phyloP scores from a whole-genome alignment of 2,797 vertebrate genomes.

The Rousettus madagascariensis region DNA sequence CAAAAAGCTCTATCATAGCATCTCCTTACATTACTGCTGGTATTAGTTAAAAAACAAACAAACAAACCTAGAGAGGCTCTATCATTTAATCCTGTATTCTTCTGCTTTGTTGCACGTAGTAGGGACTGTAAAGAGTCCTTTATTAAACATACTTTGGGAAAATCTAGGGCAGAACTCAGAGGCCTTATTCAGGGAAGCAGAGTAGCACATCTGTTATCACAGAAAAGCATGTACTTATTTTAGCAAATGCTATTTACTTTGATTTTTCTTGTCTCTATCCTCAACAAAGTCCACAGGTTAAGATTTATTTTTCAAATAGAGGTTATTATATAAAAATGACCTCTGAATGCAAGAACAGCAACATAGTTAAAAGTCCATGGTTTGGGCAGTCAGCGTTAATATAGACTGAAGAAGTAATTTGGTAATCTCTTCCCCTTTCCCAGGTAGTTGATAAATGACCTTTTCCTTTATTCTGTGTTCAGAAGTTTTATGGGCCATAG shows the following conservation, averaged over 20 bases:
- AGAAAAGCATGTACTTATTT: constrained; percentile 50
- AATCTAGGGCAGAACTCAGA: neutral
- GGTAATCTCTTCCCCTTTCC: constrained; percentile 17
- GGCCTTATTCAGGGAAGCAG: constrained; percentile 33
- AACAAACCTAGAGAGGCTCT: neutral
- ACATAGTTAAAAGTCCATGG: constrained; percentile 45
- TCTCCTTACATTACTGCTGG: neutral
- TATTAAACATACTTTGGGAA: neutral
- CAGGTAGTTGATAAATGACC: constrained; percentile 70
- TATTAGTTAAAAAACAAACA: neutral
- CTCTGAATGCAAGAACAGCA: constrained; percentile 58
- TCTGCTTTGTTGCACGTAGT: neutral
- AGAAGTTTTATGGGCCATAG: constrained; percentile 65
- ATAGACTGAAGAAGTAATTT: constrained; percentile 25
- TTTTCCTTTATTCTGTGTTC: constrained; percentile 58
- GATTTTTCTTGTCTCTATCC: constrained; percentile 32
- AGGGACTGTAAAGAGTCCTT: neutral
- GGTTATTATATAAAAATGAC: constrained; percentile 54
- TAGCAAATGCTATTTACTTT: constrained; percentile 38
- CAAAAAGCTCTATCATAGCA: neutral
- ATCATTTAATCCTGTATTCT: neutral
- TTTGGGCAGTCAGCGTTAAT: constrained; percentile 42
- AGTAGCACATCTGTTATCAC: neutral
- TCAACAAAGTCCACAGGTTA: neutral
- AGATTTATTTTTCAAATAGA: constrained; percentile 58